Evolutionary conservation across 2,888 invertebrate species (phyloP), one percentile per base, ranked within the genome.

Genomic region (Lasioglossum oenotherae): DNA sequence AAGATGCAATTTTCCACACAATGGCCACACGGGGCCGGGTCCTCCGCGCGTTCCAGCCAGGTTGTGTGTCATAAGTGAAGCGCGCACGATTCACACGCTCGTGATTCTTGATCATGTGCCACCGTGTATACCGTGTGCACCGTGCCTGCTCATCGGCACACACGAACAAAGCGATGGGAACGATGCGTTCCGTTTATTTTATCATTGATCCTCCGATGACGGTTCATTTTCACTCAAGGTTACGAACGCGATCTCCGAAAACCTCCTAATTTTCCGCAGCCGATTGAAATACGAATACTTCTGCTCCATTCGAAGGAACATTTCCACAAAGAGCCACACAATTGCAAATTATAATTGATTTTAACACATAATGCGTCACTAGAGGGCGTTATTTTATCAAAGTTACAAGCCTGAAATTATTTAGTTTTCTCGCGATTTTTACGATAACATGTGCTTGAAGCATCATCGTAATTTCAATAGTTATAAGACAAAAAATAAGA

Each of bases 1-100:
- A 81, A 86, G 81, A 75, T 78, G 78, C 78, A 86, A 86, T 86
- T 86, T 86, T 86, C 86, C 86, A 57, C 80, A 27, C 57, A 4
- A 53, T 77, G 74, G 53, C 53, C 64, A 49, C 67, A 57, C 35
- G 73, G 38, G 73, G 38, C n/a, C 67, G 14, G 73, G 38, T 12
- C 67, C 57, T 12, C 67, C 57, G 31, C 46, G 41, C 49, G 38
- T 64, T 41, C 60, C 78, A 23, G 19, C 35, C 78, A 78, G 81
- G 78, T 78, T 81, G 53, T 80, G 74, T 78, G 85, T 86, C 81
- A 85, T 81, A 74, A 86, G 81, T 72, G 85, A 85, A 81, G 74
- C 78, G 64, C 53, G 81, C 78, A 38, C 46, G 80, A 84, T 78
- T 84, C 49, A 60, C 35, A 23, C 60, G 27, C 41, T 14, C 44